Evolutionary conservation across 2,113 vertebrate species (phyloP), one percentile per base, ranked within the genome.

Genomic region (Xenopus laevis): DNA sequence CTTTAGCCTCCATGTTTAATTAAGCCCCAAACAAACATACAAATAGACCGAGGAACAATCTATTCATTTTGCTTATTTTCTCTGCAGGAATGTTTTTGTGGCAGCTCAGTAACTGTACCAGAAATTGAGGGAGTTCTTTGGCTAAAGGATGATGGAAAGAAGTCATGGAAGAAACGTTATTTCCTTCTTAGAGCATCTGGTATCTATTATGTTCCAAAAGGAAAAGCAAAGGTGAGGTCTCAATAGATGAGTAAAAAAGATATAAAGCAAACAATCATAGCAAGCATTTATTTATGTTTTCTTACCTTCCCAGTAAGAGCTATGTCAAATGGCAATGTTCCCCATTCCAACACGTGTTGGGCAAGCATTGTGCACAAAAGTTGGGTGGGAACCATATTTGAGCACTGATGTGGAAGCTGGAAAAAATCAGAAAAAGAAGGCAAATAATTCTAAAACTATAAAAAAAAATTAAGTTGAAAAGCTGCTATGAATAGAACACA

Each of bases 101-200:
- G 96, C 68, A 94, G 94, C 84, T 95, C 97, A 4, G 96, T 99
- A 79, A 96, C 95, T 0, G 95, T 99, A 65, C 97, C 97, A 63
- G 97, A 99, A 89, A 97, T 99, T n/a, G 97, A 99, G 76, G 97
- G 97, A 30, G 82, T 98, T 58, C 85, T 99, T 80, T 99, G 96
- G 96, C 87, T 99, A 79, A 98, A 99, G 84, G 97, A 99, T 53
- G 96, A 98, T 74, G 96, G 96, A 71, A 98, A 97, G 80, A 98
- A 98, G 83, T 98, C 96, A 15, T 98, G 97, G 97, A 98, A 98
- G 86, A 99, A 99, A 70, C 94, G 97, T 61, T 98, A 98, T 79
- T 98, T 99, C 86, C 94, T 99, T 69, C 91, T 99, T 63, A 84
- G 97, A 74, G 97, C 97, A 50, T 99, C 97, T 71, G 96, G 97